These are phyloP conservation scores for Magallana angulata DNA, from an alignment of 1,140 invertebrate genomes.

Conservation along the genomic window DNA sequence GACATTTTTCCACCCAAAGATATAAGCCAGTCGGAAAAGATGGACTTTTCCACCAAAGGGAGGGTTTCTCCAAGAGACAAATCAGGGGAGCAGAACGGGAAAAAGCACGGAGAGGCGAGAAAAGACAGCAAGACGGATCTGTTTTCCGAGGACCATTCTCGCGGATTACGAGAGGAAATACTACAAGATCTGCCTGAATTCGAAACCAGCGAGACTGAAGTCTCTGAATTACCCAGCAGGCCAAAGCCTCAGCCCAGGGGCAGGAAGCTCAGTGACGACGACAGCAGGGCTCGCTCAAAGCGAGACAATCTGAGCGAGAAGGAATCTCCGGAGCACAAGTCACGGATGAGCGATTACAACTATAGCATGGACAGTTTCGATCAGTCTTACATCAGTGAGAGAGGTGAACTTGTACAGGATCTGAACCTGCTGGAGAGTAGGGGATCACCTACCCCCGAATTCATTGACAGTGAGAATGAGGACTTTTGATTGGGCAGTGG, in stretches of 20 bases:
- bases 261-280: slow-evolving; percentile 43
- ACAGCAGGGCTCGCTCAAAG: slow-evolving; percentile 3
- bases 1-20: slow-evolving; percentile 27
- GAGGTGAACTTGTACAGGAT: slow-evolving; percentile 70
- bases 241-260: slow-evolving; percentile 47
- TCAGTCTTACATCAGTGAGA: slow-evolving; percentile 70
- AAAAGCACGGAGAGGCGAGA: not conserved
- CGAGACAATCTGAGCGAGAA: slow-evolving; percentile 30
- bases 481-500: slow-evolving; percentile 54
- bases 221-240: slow-evolving; percentile 28
- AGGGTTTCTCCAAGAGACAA: not conserved
- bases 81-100: not conserved
- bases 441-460: slow-evolving; percentile 56
- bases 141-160: slow-evolving; percentile 2
- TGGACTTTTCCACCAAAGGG: slow-evolving; percentile 3
- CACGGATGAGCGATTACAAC: slow-evolving; percentile 68
- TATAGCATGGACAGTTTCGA: slow-evolving; percentile 75
- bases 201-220: slow-evolving; percentile 40
- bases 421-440: slow-evolving; percentile 51
- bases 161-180: slow-evolving; percentile 42
- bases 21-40: not conserved
- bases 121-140: not conserved
- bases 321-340: slow-evolving; percentile 55
- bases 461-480: slow-evolving; percentile 66
- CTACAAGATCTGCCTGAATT: slow-evolving; percentile 33